Evolutionary conservation across 2,888 invertebrate species (phyloP).

Genomic region (Philaethria dido): DNA sequence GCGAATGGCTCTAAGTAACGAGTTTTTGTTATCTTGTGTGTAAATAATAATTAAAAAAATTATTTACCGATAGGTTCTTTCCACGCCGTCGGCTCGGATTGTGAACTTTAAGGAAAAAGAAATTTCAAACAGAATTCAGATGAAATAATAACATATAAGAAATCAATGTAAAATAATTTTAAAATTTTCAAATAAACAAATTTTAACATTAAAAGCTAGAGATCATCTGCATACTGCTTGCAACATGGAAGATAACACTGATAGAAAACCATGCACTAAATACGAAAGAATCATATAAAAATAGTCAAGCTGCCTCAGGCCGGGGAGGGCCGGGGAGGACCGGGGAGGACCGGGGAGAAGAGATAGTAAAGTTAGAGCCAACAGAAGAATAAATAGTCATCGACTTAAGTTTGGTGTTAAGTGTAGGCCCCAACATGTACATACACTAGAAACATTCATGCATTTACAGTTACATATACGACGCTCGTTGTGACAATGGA

Average conservation of each 20-base stretch:
- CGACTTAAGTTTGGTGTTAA: slow-evolving; percentile 16
- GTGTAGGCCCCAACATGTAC: slow-evolving; percentile 24
- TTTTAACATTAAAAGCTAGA: slow-evolving; percentile 25
- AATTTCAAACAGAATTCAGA: slow-evolving; percentile 36
- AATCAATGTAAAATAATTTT: slow-evolving; percentile 7
- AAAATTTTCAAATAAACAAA: not conserved
- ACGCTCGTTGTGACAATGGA: slow-evolving; percentile 8
- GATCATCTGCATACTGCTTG: slow-evolving; percentile 36
- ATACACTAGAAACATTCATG: slow-evolving; percentile 18
- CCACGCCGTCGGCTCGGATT: slow-evolving; percentile 35
- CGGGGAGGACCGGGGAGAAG: not conserved
- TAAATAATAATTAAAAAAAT: slow-evolving; percentile 30
- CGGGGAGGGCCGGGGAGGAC: not conserved
- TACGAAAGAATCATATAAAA: slow-evolving; percentile 6
- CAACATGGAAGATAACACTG: slow-evolving; percentile 25
- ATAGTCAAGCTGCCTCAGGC: slow-evolving; percentile 6
- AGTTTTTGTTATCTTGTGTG: slow-evolving; percentile 1
- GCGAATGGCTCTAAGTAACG: not conserved
- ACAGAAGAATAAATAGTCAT: not conserved
- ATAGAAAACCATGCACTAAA: slow-evolving; percentile 31
- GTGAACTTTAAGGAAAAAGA: slow-evolving; percentile 37
- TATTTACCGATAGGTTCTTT: slow-evolving; percentile 34
- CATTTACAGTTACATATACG: slow-evolving; percentile 5
- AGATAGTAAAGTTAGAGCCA: slow-evolving; percentile 18
- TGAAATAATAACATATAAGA: slow-evolving; percentile 30